phyloP scores from a whole-genome alignment of 1,140 invertebrate genomes.

The Drosophila sulfurigaster region DNA sequence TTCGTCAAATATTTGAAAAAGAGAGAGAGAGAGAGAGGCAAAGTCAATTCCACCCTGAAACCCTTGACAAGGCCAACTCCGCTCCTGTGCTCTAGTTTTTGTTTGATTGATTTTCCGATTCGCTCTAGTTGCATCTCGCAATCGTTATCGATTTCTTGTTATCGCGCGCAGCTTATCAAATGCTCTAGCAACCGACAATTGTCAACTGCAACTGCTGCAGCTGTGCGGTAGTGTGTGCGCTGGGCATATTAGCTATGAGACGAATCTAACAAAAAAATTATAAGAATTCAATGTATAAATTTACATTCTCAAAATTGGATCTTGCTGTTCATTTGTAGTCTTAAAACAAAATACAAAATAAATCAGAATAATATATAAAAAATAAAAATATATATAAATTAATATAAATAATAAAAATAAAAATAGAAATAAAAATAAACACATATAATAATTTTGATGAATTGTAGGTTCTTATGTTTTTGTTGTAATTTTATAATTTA shows the following conservation, averaged over 20 bases:
- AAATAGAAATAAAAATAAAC: too few relatives aligned
- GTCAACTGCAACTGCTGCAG: constrained; percentile 6
- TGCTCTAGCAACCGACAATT: background rate
- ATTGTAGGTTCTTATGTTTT: too few relatives aligned
- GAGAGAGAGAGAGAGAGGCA: background rate
- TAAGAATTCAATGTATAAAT: too few relatives aligned
- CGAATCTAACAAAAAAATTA: too few relatives aligned
- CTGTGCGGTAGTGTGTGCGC: background rate
- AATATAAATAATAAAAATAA: too few relatives aligned
- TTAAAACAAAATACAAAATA: too few relatives aligned
- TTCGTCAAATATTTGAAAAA: background rate
- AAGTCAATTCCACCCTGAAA: background rate
- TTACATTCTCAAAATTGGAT: background rate
- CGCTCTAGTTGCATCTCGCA: constrained; percentile 34
- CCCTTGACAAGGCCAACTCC: background rate
- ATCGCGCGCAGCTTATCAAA: constrained; percentile 28
- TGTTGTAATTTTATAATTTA: too few relatives aligned
- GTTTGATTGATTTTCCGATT: constrained; percentile 18
- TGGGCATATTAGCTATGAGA: background rate
- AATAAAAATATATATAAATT: too few relatives aligned
- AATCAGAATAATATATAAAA: too few relatives aligned
- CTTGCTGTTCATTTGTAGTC: too few relatives aligned
- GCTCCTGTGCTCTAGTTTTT: constrained; percentile 16
- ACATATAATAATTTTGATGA: too few relatives aligned
- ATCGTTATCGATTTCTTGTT: constrained; percentile 28